Percentiles rank a stretch among this genome's conserved stretches.
Evolutionary conservation across 2,113 vertebrate species (phyloP).

Genomic region (Nanorana parkeri): DNA sequence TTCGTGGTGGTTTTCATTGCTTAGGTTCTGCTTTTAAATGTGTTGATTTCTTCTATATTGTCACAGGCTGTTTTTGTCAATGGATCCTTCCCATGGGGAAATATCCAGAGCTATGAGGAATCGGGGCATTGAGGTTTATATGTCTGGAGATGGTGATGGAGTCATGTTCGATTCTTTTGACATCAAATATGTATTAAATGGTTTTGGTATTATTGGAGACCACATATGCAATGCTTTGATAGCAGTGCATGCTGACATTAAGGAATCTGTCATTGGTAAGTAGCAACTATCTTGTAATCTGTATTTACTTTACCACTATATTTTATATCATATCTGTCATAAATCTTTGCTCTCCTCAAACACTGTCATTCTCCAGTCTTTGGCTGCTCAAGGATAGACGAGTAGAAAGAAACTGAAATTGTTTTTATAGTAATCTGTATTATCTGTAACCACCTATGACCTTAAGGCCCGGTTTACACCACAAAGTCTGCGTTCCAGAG

Average conservation of each 20-base stretch:
- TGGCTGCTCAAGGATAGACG: too few relatives aligned
- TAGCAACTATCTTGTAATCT: background rate
- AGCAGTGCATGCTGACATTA: conserved; percentile 82
- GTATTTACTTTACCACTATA: background rate
- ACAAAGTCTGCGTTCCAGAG: too few relatives aligned
- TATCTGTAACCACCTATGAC: too few relatives aligned
- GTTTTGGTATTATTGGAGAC: conserved; percentile 84
- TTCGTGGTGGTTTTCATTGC: too few relatives aligned
- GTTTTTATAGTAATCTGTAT: too few relatives aligned
- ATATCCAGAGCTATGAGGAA: conserved; percentile 98
- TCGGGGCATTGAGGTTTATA: conserved; percentile 91
- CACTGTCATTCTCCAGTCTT: too few relatives aligned
- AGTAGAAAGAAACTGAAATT: too few relatives aligned
- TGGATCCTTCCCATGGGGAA: conserved; percentile 95
- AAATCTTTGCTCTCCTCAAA: too few relatives aligned
- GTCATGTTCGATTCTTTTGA: conserved; percentile 78
- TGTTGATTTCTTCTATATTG: too few relatives aligned
- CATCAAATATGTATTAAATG: conserved; percentile 87
- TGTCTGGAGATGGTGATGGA: conserved; percentile 84
- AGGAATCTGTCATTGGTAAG: conserved; percentile 82
- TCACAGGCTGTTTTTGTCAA: conserved; percentile 90
- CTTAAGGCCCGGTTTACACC: too few relatives aligned
- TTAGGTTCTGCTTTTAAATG: too few relatives aligned
- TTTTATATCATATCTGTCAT: too few relatives aligned
- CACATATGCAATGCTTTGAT: conserved; percentile 84